A percentile compares a stretch with the other conserved stretches of the same genome.
Evolutionary conservation across 2,888 invertebrate species (phyloP).

Genomic region (Ormyrus nitidulus): DNA sequence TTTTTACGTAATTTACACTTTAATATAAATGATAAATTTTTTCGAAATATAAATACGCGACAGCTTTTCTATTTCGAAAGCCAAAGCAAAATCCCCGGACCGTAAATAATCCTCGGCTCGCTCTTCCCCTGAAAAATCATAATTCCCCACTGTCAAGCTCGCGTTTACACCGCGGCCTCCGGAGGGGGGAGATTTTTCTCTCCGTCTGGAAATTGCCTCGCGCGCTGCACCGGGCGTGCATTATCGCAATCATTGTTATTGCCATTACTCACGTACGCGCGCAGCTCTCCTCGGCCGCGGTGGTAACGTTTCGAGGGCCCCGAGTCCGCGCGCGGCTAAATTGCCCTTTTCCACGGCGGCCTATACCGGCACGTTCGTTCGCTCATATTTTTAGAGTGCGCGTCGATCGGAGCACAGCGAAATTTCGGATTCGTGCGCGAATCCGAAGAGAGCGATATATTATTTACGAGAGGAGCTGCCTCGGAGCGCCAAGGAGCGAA

Average conservation of each 20-base stretch:
- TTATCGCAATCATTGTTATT: constrained; percentile 45
- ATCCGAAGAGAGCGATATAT: constrained; percentile 14
- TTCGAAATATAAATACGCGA: no score
- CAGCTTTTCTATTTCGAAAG: no score
- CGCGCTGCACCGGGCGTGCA: constrained; percentile 8
- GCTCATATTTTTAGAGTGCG: constrained; percentile 1
- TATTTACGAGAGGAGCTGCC: constrained; percentile 26
- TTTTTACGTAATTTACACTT: no score
- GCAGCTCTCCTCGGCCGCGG: background rate
- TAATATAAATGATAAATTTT: no score
- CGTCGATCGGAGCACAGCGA: no score
- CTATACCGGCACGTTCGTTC: background rate
- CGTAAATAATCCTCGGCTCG: no score
- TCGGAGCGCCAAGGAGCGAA: background rate
- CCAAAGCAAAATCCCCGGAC: no score
- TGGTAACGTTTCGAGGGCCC: constrained; percentile 16
- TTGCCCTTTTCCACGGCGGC: background rate
- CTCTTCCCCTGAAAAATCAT: no score
- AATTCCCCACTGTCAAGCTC: no score
- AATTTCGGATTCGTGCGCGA: constrained; percentile 12
- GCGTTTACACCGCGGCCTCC: no score
- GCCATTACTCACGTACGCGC: constrained; percentile 42
- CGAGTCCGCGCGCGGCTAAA: background rate
- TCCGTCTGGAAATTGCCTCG: background rate
- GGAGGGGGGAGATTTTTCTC: no score